A percentile compares a stretch with the other conserved stretches of the same genome.
Conservation (phyloP, 2,888 invertebrate genomes). For the Cantharis rufa region DNA sequence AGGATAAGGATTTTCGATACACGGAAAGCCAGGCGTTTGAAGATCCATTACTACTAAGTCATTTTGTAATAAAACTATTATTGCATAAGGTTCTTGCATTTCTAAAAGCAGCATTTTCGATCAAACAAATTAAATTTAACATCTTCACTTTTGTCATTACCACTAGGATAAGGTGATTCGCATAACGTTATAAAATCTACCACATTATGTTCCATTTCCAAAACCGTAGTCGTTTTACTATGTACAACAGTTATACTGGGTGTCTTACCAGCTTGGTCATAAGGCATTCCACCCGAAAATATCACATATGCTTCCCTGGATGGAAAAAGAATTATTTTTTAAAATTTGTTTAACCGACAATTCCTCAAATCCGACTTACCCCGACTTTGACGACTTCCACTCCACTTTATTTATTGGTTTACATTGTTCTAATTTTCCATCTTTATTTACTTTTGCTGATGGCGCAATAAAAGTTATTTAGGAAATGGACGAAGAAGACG, state of each 20-base stretch:
- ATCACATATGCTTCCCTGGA: constrained; percentile 91
- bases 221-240: constrained; percentile 93
- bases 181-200: constrained; percentile 96
- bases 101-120: constrained; percentile 63
- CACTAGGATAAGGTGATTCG: constrained; percentile 91
- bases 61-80: constrained; percentile 95
- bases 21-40: constrained; percentile 92
- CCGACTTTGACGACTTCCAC: constrained; percentile 87
- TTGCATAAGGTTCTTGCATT: constrained; percentile 96
- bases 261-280: constrained; percentile 85
- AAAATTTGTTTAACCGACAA: background rate
- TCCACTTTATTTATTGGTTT: constrained; percentile 95
- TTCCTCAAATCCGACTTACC: constrained; percentile 61
- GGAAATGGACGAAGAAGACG: background rate
- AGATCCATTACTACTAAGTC: constrained; percentile 98
- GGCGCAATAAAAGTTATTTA: constrained; percentile 45
- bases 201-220: constrained; percentile 99
- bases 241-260: constrained; percentile 96
- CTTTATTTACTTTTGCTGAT: constrained; percentile 88
- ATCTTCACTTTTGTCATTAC: constrained; percentile 57
- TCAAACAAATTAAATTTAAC: background rate
- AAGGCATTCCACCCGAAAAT: constrained; percentile 95
- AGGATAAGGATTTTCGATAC: constrained; percentile 98
- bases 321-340: constrained; percentile 35
- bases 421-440: constrained; percentile 90